phyloP scores from a whole-genome alignment of 2,888 invertebrate species.

The Vannuccia rotundouncinata region DNA sequence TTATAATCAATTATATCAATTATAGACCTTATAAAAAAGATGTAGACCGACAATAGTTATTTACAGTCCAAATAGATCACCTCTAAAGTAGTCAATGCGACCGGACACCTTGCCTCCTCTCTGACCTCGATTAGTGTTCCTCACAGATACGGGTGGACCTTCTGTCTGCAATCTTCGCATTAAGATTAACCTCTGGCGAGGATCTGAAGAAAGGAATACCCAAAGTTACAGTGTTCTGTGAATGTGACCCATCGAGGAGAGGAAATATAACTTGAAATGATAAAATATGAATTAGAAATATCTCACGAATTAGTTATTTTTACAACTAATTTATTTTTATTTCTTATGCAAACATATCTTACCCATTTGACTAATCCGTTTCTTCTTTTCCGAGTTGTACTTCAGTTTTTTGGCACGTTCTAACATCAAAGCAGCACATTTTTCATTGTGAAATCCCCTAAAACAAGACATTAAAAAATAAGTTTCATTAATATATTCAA shows the following conservation, averaged over 20 bases:
- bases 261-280: neutral
- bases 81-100: neutral
- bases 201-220: too few species aligned
- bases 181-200: neutral
- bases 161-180: neutral
- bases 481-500: constrained; percentile 2
- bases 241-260: neutral
- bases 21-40: too few species aligned
- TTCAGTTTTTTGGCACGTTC: constrained; percentile 31
- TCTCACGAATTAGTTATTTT: too few species aligned
- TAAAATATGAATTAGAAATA: too few species aligned
- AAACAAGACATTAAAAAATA: neutral
- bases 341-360: neutral
- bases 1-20: too few species aligned
- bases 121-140: neutral
- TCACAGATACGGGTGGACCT: neutral
- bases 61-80: too few species aligned
- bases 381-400: constrained; percentile 13
- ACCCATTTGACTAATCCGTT: constrained; percentile 30
- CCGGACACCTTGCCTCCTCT: neutral
- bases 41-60: too few species aligned
- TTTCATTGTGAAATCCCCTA: constrained; percentile 28
- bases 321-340: too few species aligned
- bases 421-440: constrained; percentile 28
- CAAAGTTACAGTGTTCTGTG: too few species aligned